Percentiles rank a stretch among this genome's conserved stretches.
phyloP scores from a whole-genome alignment of 2,113 vertebrate genomes.

The Ceyx margarethae region DNA sequence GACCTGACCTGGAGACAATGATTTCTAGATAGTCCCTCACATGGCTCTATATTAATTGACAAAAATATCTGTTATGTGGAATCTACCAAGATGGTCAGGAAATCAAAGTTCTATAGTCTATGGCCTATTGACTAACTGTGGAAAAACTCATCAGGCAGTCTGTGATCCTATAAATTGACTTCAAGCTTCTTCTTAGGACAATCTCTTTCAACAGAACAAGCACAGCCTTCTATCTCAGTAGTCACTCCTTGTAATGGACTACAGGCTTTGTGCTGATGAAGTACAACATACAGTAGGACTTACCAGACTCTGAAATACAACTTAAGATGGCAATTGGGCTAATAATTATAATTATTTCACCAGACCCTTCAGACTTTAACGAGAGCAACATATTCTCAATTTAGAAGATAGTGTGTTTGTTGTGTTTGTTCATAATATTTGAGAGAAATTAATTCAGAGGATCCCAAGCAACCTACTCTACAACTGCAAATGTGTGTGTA shows the following conservation, averaged over 20 bases:
- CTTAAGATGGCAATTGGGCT: not conserved
- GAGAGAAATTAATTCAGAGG: not conserved
- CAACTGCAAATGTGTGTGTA: not conserved
- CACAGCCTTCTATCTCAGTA: not conserved
- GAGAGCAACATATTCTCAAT: not conserved
- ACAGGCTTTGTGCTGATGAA: not conserved
- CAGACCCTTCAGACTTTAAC: not conserved
- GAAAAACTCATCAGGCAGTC: not conserved
- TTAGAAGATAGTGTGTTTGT: not conserved
- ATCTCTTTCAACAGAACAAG: not conserved
- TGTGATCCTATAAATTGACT: not conserved
- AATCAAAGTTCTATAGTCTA: not conserved
- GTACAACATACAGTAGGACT: not conserved
- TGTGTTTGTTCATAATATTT: not conserved
- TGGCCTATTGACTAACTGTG: not conserved
- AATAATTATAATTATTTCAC: not conserved
- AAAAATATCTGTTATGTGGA: not conserved
- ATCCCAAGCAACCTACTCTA: not conserved
- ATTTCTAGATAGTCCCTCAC: not conserved
- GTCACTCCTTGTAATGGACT: not conserved
- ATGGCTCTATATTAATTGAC: not conserved
- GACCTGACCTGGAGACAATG: not conserved
- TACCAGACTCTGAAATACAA: not conserved
- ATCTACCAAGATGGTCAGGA: not conserved
- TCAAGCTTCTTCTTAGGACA: not conserved